phyloP scores from a whole-genome alignment of 2,797 vertebrate species.

The Macropodus opercularis region DNA sequence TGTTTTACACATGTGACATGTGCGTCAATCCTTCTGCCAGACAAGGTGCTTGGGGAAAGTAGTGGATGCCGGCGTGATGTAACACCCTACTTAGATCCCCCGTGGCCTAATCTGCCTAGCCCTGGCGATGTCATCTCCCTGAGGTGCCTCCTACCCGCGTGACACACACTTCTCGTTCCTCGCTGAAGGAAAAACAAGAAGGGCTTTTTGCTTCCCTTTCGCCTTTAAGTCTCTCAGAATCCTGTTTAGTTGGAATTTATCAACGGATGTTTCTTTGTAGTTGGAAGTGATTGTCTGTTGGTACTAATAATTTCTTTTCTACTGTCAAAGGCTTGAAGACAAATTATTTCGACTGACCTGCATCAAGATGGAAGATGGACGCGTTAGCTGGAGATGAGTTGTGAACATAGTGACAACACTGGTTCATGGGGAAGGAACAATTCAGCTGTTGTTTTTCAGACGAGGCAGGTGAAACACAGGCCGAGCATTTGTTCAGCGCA shows the following conservation, averaged over 20 bases:
- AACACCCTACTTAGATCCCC: conserved; percentile 76
- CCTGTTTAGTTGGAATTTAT: not conserved
- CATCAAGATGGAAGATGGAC: conserved; percentile 31
- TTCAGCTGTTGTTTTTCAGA: conserved; percentile 1
- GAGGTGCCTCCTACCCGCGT: conserved; percentile 43
- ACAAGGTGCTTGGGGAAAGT: conserved; percentile 35
- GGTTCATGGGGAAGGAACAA: conserved; percentile 5
- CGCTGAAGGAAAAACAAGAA: conserved; percentile 33
- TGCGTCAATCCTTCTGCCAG: conserved; percentile 49
- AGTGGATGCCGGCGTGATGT: conserved; percentile 61
- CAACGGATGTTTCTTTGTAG: not conserved
- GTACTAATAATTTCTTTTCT: too few relatives aligned
- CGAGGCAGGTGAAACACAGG: conserved; percentile 1
- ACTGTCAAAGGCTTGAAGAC: conserved; percentile 20
- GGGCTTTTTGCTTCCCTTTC: not conserved
- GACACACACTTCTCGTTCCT: conserved; percentile 53
- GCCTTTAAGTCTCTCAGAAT: not conserved
- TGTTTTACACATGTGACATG: not conserved
- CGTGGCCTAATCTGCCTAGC: conserved; percentile 68
- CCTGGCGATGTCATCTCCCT: conserved; percentile 67
- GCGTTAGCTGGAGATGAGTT: conserved; percentile 40
- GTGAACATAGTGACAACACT: conserved; percentile 2
- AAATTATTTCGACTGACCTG: conserved; percentile 16
- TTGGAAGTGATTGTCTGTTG: conserved; percentile 7
- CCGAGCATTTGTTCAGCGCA: not conserved